Base-by-base conservation (phyloP, 2,797 vertebrate species). In the Rhinoraja longicauda region DNA sequence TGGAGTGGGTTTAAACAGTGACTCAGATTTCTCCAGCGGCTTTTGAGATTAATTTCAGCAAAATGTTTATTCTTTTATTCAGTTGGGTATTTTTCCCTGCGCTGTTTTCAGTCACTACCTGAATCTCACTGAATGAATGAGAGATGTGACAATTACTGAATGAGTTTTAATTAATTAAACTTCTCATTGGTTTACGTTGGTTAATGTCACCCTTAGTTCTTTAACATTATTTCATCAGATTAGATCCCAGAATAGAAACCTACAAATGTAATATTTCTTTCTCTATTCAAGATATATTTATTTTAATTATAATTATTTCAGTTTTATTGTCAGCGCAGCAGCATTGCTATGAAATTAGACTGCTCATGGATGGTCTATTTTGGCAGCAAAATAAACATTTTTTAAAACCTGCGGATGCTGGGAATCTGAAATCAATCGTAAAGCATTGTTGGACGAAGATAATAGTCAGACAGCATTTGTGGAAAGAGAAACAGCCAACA, bases 21-120 rank as follows among this genome's bases (percentile, higher is more conserved):
- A 93, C 93, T 94, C 93, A 93, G 81, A 94, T 93, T 93, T 93
- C 93, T 95, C 93, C 95, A 94, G 94, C 94, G 93, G 93, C 94
- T 94, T 94, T 93, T 94, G 95, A 95, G 95, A 95, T 95, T 95
- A 95, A 93, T 94, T 94, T 94, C 93, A 93, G 90, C 93, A 94
- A 0, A 0, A 93, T 45, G 36, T 94, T 91, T 81, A 86, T 91
- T 94, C 75, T 90, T 93, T 95, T 95, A 94, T 94, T 93, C 73
- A 86, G 59, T 94, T 94, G 93, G 82, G 93, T 93, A 92, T 94
- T 88, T 94, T 94, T 92, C 77, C 64, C 94, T 93, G 77, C 93
- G 93, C 93, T 93, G 91, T 29, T 94, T 93, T 94, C 94, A 93
- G 94, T 94, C 94, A 77, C 93, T 72, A 53, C 13, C 70, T 53